A percentile compares a stretch with the other conserved stretches of the same genome.
Conservation (phyloP, 2,888 invertebrate genomes). For the Thecocarcelia acutangulata region DNA sequence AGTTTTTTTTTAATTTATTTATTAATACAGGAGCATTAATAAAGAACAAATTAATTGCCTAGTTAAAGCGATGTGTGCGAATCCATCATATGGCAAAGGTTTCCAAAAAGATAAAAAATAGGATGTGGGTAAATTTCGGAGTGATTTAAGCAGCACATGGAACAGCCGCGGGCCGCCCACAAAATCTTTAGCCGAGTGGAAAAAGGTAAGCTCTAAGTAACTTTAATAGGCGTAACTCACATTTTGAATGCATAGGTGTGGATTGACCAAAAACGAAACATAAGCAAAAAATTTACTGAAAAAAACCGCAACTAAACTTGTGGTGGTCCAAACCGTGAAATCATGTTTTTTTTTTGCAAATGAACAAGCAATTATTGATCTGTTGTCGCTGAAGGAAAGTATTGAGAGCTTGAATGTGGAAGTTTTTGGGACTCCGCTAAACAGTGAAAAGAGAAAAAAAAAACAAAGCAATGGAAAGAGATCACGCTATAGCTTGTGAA, state of each 20-base stretch:
- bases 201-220: slow-evolving; percentile 11
- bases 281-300: slow-evolving; percentile 1
- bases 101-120: slow-evolving; percentile 24
- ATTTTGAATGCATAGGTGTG: slow-evolving; percentile 17
- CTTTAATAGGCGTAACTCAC: background rate
- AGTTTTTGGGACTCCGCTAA: slow-evolving; percentile 9
- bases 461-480: too few species aligned
- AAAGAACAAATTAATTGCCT: slow-evolving; percentile 1
- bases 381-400: slow-evolving; percentile 10
- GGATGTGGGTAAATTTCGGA: slow-evolving; percentile 17
- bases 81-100: slow-evolving; percentile 5
- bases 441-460: background rate
- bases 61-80: slow-evolving; percentile 18
- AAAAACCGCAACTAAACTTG: slow-evolving; percentile 20
- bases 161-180: slow-evolving; percentile 21
- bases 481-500: background rate
- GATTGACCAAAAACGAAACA: slow-evolving; percentile 12
- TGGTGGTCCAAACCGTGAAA: slow-evolving; percentile 11
- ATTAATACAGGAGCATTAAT: background rate
- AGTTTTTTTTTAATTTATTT: background rate
- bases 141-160: background rate
- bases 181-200: slow-evolving; percentile 7
- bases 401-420: background rate
- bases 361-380: slow-evolving; percentile 13
- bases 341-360: background rate